Conservation (phyloP, 2,797 vertebrate species). For the Iguana delicatissima region DNA sequence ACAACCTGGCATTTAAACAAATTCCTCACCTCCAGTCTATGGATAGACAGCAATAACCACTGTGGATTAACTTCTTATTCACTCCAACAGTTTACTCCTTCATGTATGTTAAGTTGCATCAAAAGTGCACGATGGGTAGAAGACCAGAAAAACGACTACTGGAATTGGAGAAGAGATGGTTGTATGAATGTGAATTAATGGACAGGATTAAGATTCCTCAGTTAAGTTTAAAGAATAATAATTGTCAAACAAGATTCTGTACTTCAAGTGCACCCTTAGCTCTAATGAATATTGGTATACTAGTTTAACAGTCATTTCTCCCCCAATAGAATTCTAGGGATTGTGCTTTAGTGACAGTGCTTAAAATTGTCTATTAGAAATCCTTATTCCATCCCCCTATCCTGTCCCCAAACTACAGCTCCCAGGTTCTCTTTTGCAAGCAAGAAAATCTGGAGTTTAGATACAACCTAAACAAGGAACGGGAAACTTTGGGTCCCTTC, state of each 20-base stretch:
- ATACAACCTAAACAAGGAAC: background rate
- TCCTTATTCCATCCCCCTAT: background rate
- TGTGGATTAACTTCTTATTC: background rate
- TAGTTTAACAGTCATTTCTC: slow-evolving; percentile 1
- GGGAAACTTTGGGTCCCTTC: no score
- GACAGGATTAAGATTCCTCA: no score
- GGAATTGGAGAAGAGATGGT: background rate
- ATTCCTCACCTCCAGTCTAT: background rate
- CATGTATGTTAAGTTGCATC: background rate
- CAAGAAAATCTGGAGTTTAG: background rate
- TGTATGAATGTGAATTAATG: background rate
- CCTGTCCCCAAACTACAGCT: background rate
- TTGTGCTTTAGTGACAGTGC: background rate
- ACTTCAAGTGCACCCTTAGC: background rate
- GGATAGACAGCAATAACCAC: background rate
- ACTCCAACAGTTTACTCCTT: no score
- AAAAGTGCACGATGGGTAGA: no score
- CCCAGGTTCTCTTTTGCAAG: background rate
- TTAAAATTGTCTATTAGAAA: background rate
- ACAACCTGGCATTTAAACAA: background rate
- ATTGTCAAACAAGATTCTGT: background rate
- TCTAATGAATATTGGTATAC: background rate
- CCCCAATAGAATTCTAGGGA: background rate
- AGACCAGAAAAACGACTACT: background rate
- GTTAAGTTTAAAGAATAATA: background rate